Percentiles rank a stretch among this genome's conserved stretches.
Conservation (phyloP, 1,140 invertebrate genomes). For the Pogonognathellus flavescens region DNA sequence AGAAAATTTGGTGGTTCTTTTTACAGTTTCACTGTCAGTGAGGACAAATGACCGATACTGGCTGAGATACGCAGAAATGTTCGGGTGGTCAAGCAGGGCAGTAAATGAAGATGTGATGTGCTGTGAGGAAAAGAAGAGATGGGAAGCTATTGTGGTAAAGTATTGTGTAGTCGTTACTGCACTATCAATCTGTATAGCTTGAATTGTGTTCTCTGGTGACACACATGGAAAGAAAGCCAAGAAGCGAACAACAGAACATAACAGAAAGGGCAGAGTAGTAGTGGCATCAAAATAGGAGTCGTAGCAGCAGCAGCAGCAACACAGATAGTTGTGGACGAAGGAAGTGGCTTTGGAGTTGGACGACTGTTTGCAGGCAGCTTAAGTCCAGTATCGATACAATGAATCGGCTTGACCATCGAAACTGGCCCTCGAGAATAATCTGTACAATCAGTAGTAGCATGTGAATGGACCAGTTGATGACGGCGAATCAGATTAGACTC, state of each 20-base stretch:
- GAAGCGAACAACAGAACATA: conserved; percentile 16
- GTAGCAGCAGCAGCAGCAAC: background rate
- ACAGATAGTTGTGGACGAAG: background rate
- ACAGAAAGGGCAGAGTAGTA: background rate
- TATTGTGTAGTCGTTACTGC: conserved; percentile 44
- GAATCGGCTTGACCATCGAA: conserved; percentile 47
- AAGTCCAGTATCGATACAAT: conserved; percentile 59
- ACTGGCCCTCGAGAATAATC: conserved; percentile 63
- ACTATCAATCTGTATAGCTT: background rate
- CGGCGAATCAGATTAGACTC: conserved; percentile 64
- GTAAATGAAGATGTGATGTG: conserved; percentile 45
- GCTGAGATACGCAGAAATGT: conserved; percentile 26
- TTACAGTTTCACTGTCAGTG: conserved; percentile 26
- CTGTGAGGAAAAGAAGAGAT: conserved; percentile 18
- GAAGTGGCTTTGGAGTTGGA: background rate
- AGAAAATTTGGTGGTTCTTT: background rate
- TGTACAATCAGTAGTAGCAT: conserved; percentile 61
- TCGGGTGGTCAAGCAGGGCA: background rate
- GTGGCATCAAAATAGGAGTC: background rate
- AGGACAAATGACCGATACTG: conserved; percentile 29
- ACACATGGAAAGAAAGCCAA: background rate
- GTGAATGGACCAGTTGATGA: conserved; percentile 63
- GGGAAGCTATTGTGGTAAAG: conserved; percentile 26
- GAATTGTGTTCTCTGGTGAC: conserved; percentile 15
- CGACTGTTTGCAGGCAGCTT: conserved; percentile 1